Percentiles rank a stretch among this genome's conserved stretches.
Evolutionary conservation across 1,140 invertebrate species (phyloP).

Genomic region (Leptinotarsa lineolata): DNA sequence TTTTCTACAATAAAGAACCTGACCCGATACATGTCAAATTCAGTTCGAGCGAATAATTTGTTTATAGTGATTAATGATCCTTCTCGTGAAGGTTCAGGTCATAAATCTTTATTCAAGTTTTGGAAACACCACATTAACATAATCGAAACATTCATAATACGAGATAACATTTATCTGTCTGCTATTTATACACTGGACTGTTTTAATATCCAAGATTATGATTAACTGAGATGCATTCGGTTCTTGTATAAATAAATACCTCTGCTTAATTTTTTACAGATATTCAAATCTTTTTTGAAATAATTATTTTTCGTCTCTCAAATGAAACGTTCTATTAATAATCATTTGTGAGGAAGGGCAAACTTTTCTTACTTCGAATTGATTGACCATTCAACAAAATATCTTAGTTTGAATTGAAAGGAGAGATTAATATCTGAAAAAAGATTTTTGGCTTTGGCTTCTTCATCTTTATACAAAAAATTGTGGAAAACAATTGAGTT

Average conservation of each 20-base stretch:
- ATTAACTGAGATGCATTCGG: not conserved
- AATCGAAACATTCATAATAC: constrained; percentile 6
- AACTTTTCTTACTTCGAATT: too few species aligned
- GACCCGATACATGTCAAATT: constrained; percentile 6
- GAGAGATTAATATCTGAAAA: too few species aligned
- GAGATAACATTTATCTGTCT: constrained; percentile 8
- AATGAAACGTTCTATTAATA: too few species aligned
- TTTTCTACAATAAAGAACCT: not conserved
- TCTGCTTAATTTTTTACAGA: not conserved
- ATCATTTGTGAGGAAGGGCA: too few species aligned
- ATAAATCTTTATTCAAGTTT: constrained; percentile 4
- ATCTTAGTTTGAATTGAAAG: too few species aligned
- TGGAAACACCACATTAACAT: constrained; percentile 6
- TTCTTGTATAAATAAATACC: constrained; percentile 3
- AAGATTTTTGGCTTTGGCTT: too few species aligned
- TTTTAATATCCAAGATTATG: constrained; percentile 6
- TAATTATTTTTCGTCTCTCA: too few species aligned
- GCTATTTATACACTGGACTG: constrained; percentile 2
- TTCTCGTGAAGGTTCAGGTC: constrained; percentile 5
- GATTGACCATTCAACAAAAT: too few species aligned
- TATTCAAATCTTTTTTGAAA: too few species aligned
- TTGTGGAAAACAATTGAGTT: too few species aligned
- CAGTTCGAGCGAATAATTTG: constrained; percentile 3
- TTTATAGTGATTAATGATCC: not conserved
- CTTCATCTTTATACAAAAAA: too few species aligned